A percentile compares a stretch with the other conserved stretches of the same genome.
phyloP scores from a whole-genome alignment of 2,888 invertebrate species.

The Notocelia uddmanniana region DNA sequence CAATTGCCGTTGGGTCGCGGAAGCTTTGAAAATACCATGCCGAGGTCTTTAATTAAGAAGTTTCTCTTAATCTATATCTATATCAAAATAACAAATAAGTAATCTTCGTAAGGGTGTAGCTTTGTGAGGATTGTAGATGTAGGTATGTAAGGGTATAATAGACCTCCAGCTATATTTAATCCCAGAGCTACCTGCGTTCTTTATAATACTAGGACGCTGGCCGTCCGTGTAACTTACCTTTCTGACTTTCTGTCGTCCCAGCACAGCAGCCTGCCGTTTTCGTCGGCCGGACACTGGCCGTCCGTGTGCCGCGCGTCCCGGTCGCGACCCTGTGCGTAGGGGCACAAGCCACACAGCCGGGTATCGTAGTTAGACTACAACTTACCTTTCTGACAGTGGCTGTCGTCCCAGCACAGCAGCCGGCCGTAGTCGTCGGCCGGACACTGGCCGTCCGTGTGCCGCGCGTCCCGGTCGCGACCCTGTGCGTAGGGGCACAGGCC shows the following conservation, averaged over 20 bases:
- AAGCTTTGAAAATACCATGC: background rate
- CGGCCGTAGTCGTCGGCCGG: constrained; percentile 75
- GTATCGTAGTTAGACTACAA: constrained; percentile 83
- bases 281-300: constrained; percentile 70
- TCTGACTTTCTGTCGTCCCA: constrained; percentile 95
- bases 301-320: constrained; percentile 58
- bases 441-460: constrained; percentile 66
- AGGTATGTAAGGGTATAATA: too few species aligned
- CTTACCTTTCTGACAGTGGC: constrained; percentile 90
- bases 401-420: constrained; percentile 92
- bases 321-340: constrained; percentile 68
- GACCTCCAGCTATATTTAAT: too few species aligned
- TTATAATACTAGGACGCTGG: too few species aligned
- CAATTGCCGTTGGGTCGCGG: background rate
- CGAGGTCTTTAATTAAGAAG: too few species aligned
- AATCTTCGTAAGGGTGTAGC: too few species aligned
- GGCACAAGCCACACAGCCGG: constrained; percentile 76
- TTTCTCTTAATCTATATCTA: background rate
- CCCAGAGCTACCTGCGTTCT: too few species aligned
- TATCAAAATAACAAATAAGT: background rate
- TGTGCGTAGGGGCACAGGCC: constrained; percentile 74
- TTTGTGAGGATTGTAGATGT: too few species aligned
- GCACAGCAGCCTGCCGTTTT: constrained; percentile 87
- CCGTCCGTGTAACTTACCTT: too few species aligned
- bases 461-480: constrained; percentile 59